These are phyloP conservation scores for Leptinotarsa juncta DNA, from an alignment of 2,888 invertebrate genomes.

Conservation along the genomic window DNA sequence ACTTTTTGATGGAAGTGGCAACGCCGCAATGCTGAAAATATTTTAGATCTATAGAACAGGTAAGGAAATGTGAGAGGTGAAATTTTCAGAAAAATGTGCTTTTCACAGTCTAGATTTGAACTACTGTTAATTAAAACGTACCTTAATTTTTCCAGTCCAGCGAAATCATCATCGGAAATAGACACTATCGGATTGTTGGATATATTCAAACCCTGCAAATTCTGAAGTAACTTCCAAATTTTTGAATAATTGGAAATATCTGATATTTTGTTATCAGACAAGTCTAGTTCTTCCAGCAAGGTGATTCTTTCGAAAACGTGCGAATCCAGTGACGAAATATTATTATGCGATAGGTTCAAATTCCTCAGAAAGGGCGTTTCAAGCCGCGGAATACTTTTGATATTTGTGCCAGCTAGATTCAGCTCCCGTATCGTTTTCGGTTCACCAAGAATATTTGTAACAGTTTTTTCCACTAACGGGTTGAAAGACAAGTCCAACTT, in stretches of 20 bases:
- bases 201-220: constrained; percentile 80
- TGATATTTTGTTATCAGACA: constrained; percentile 79
- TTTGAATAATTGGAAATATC: constrained; percentile 72
- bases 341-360: constrained; percentile 83
- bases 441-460: constrained; percentile 83
- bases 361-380: constrained; percentile 87
- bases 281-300: constrained; percentile 79
- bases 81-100: too few species aligned
- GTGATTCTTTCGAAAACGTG: constrained; percentile 83
- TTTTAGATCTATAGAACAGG: too few species aligned
- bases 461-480: constrained; percentile 80
- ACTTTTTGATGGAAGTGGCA: too few species aligned
- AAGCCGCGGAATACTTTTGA: constrained; percentile 74
- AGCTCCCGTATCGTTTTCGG: constrained; percentile 88
- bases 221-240: constrained; percentile 77
- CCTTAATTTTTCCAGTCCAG: constrained; percentile 70
- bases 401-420: constrained; percentile 84
- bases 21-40: too few species aligned
- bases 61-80: too few species aligned
- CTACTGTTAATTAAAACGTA: constrained; percentile 20
- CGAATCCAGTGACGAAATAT: constrained; percentile 74
- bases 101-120: too few species aligned
- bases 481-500: constrained; percentile 87
- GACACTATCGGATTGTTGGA: constrained; percentile 85
- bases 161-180: constrained; percentile 82